phyloP scores from a whole-genome alignment of 2,797 vertebrate genomes.

The Chiroxiphia lanceolata region DNA sequence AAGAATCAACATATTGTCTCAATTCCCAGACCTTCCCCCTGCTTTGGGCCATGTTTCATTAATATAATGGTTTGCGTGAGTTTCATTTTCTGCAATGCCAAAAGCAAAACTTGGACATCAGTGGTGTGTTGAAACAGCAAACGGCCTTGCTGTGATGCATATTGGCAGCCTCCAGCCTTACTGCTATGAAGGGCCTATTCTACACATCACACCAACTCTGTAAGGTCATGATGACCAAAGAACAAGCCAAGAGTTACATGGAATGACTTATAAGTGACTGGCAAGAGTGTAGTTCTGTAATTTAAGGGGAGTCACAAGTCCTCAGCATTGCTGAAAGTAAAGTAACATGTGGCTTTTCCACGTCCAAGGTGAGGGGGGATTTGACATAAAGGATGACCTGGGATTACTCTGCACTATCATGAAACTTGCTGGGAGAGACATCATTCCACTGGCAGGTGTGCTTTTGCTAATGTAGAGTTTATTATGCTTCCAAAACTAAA shows the following conservation, averaged over 20 bases:
- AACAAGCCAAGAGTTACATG: fast-evolving
- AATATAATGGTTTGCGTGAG: neutral
- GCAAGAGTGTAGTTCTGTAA: neutral
- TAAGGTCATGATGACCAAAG: neutral
- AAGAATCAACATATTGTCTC: neutral
- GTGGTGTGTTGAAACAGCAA: neutral
- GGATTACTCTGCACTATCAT: neutral
- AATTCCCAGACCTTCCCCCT: neutral
- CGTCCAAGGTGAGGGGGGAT: neutral
- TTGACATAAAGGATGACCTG: neutral
- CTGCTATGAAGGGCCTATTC: neutral
- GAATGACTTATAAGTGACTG: neutral
- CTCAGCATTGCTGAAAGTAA: neutral
- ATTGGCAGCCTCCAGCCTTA: neutral
- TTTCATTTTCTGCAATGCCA: neutral
- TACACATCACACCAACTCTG: fast-evolving
- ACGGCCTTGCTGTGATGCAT: fast-evolving
- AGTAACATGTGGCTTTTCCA: neutral
- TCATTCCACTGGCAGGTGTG: neutral
- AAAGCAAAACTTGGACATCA: neutral
- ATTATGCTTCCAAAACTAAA: neutral
- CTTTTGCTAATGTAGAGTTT: neutral
- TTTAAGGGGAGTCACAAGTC: neutral
- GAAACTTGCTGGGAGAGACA: neutral
- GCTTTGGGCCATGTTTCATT: neutral